Evolutionary conservation across 30 jellyfish, hydroid and myxozoan species (phyloP).

Genomic region (Hydra vulgaris): DNA sequence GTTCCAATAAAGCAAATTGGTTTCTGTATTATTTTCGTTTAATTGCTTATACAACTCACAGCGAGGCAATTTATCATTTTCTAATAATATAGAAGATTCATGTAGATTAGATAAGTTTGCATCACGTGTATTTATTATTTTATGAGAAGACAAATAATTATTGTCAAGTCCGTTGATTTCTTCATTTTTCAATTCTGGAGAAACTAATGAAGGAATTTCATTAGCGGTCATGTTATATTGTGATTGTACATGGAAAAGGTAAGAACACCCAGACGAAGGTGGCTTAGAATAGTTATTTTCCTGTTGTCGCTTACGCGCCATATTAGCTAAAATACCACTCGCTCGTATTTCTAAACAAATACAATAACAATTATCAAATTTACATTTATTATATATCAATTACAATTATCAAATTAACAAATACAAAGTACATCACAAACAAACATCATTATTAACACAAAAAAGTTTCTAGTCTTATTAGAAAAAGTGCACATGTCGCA

Average conservation of each 20-base stretch:
- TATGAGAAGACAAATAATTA: not conserved
- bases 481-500: too few species aligned
- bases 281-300: not conserved
- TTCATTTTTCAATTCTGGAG: not conserved
- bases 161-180: not conserved
- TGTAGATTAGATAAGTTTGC: not conserved
- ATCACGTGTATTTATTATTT: not conserved
- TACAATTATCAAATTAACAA: too few species aligned
- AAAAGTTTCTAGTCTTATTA: too few species aligned
- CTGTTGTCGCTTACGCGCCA: constrained; percentile 93
- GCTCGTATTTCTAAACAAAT: constrained; percentile 77
- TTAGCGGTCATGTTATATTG: not conserved
- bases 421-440: too few species aligned
- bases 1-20: not conserved
- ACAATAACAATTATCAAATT: not conserved
- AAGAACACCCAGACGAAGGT: constrained; percentile 1
- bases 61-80: not conserved
- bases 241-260: not conserved
- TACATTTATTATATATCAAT: too few species aligned
- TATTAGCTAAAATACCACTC: constrained; percentile 74
- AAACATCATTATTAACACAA: too few species aligned
- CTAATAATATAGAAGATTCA: not conserved
- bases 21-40: not conserved
- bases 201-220: not conserved
- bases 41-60: not conserved